Base-by-base conservation (phyloP, 2,797 vertebrate species). In the Tapirus indicus region DNA sequence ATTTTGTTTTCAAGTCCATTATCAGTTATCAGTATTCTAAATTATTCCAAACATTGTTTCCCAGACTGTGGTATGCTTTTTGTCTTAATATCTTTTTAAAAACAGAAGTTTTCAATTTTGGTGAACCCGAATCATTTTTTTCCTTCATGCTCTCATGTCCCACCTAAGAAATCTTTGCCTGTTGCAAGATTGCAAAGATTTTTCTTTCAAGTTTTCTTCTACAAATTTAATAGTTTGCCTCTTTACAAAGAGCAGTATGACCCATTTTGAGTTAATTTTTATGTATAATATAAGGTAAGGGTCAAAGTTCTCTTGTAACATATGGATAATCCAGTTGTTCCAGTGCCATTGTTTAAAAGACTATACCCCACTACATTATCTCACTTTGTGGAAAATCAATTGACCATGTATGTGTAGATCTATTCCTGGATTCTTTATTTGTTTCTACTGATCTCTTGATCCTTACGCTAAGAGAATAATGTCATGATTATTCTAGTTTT, bases 1-100 rank as follows among this genome's bases (percentile, higher is more conserved):
- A 94, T 83, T 56, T 54, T 95, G 23, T 74, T 91, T 91, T 66
- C 49, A 94, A 52, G 47, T 72, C 49, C 32, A 91, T 93, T 97
- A 87, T 35, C 58, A 83, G 21, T 32, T 83, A 92, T 87, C 3
- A 49, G 16, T 95, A 95, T 88, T 49, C 78, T 14, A 93, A 95
- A 84, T 49, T 72, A 69, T 79, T 79, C 82, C 8, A 94, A 72
- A 95, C 49, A 66, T 25, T 72, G 21, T 72, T 94, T 72, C 47
- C 41, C 38, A 86, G 27, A 9, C 12, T 78, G 3, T 68, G 25
- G 23, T 74, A 88, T 88, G 29, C 4, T 47, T 78, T 97, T 23
- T 49, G 1, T 49, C 35, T 72, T 86, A 72, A 47, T 60, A 86
- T 74, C 18, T 66, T 88, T 85, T 88, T 58, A 69, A 86, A 89